Evolutionary conservation across 2,113 vertebrate species (phyloP), one percentile per base, ranked within the genome.

Genomic region (Ceyx margarethae): DNA sequence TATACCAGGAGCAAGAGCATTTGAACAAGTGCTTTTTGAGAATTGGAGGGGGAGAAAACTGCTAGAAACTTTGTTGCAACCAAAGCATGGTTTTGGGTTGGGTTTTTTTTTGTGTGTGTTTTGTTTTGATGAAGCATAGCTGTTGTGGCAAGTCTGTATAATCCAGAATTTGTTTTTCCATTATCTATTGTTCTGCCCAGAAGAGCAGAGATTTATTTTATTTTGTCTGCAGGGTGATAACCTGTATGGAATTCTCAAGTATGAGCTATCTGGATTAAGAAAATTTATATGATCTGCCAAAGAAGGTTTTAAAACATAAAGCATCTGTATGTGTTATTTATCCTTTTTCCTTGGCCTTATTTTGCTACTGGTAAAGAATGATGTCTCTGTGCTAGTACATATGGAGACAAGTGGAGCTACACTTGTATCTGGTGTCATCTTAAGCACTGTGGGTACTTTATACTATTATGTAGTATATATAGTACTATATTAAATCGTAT

Each of bases 31-130:
- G 37, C 13, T 76, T 90, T 79, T 75, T 20, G 48, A 67, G 29
- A 9, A 3, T 8, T 5, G 2, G 7, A 2, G 5, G 35, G 16
- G 8, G 2, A 1, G 22, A 35, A 82, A 71, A 43, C 33, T 51
- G 33, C 53, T 54, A 40, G 51, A 45, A 85, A 75, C 23, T 40
- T 35, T n/a, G 53, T 8, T 67, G 31, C 43, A 42, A 82, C 33
- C 33, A 85, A 66, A n/a, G 42, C 1, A 11, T 9, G 22, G 2
- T 23, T 50, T 50, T 37, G 37, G 37, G 45, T 46, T 20, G 19
- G 46, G 46, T 46, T 50, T 23, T 22, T 4, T 37, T 37, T 4
- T 37, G 37, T 37, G 37, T 37, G 37, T 37, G 37, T 48, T 50
- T 50, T 50, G 8, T 17, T 51, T 42, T 37, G 57, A 92, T 54